These are phyloP conservation scores for Chirona hameri DNA, from an alignment of 2,888 invertebrate species.

Conservation along the genomic window DNA sequence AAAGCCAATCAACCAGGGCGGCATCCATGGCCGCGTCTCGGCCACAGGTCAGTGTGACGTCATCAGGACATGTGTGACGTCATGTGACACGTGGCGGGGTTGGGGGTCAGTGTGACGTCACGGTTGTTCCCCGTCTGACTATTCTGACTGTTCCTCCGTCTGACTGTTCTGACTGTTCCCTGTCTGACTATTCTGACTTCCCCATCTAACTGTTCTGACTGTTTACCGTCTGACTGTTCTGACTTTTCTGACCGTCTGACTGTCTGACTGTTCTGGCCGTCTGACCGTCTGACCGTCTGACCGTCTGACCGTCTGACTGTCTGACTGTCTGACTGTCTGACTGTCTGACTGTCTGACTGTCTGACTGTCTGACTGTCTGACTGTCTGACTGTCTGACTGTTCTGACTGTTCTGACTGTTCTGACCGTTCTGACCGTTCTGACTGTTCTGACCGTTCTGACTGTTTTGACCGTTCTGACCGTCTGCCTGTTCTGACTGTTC, in stretches of 20 bases:
- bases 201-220: neutral
- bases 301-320: no score
- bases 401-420: no score
- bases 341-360: neutral
- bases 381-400: neutral
- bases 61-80: no score
- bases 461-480: neutral
- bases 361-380: neutral
- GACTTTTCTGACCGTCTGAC: neutral
- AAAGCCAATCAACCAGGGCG: conserved; percentile 94
- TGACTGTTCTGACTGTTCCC: neutral
- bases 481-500: no score
- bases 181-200: neutral
- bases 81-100: no score
- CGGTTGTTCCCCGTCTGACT: neutral
- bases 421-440: no score
- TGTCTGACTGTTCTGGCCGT: neutral
- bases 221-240: no score
- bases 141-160: neutral
- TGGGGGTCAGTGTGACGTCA: no score
- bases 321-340: no score
- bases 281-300: no score
- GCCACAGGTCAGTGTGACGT: conserved; percentile 83
- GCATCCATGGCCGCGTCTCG: conserved; percentile 92
- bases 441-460: neutral